Evolutionary conservation across 2,888 invertebrate species (phyloP), one percentile per base, ranked within the genome.

Genomic region (Epirrita christyi): DNA sequence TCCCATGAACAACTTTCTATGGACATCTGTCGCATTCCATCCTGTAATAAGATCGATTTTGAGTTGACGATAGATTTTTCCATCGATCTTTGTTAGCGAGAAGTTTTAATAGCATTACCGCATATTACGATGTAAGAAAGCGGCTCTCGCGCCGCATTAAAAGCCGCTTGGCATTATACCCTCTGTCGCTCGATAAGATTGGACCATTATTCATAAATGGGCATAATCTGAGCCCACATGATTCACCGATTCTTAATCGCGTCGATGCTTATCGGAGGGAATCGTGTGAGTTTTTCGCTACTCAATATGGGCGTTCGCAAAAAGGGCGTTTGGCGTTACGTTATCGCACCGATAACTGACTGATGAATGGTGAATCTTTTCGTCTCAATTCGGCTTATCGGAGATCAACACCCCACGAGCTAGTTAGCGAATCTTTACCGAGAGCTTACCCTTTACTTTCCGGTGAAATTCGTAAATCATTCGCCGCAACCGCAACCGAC

Each of bases 311-410:
- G 55, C 65, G 73, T 79, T 75, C 68, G 68, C 76, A 84, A 82
- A 84, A 83, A 81, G 78, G 82, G 80, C 75, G 73, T 76, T 64
- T 78, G 77, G 79, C 77, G 76, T 76, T 80, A 85, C 85, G 84
- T 88, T 88, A 86, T 85, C 83, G 75, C 61, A 71, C 71, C 79
- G 76, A 74, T 90, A 90, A 92, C 82, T 88, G 91, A 92, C 90
- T 88, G 89, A 89, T 91, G 89, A 91, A 91, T 91, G 83, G 87
- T 83, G 72, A 75, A 76, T 74, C 80, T 79, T 86, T 84, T 83
- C 85, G 81, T 86, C 90, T 91, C 88, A 89, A 89, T 91, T 90
- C 82, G 88, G 90, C 79, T 87, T 92, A 91, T 91, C 89, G 71
- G 50, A 67, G 79, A 88, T 86, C 87, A 78, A 79, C 85, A 87